Conservation (phyloP, 1,140 invertebrate genomes). For the Metopolophium dirhodum region DNA sequence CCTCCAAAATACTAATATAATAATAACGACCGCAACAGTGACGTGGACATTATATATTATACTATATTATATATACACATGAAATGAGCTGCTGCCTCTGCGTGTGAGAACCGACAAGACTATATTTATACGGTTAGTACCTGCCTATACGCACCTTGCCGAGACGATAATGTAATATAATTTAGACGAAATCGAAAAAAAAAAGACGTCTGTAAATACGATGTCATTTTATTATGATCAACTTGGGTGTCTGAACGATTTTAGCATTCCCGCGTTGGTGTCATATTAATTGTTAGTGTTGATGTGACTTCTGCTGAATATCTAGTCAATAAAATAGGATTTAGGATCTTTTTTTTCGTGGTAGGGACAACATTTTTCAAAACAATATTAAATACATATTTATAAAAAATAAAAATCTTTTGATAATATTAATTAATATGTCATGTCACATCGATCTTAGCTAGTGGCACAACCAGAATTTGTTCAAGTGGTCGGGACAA, state of each 20-base stretch:
- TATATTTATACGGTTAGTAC: neutral
- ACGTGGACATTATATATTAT: neutral
- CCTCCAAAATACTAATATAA: constrained; percentile 11
- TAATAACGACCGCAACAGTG: neutral
- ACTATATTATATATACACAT: neutral
- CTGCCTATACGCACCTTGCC: no score
- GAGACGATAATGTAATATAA: no score
- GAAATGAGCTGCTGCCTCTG: neutral
- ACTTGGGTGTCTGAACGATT: neutral
- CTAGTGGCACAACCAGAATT: no score
- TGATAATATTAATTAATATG: no score
- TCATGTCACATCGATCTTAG: no score
- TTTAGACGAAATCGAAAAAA: neutral
- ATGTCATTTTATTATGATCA: neutral
- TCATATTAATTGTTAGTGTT: no score
- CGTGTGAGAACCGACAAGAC: neutral
- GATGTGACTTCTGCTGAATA: neutral
- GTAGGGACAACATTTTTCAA: no score
- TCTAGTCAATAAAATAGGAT: neutral
- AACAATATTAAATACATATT: no score
- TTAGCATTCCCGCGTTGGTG: neutral
- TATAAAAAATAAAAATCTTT: no score
- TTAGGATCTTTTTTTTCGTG: no score
- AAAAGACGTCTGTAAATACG: neutral
- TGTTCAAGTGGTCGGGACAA: no score